Base-by-base conservation (phyloP, 2,888 invertebrate species). In the Thumatha senex region DNA sequence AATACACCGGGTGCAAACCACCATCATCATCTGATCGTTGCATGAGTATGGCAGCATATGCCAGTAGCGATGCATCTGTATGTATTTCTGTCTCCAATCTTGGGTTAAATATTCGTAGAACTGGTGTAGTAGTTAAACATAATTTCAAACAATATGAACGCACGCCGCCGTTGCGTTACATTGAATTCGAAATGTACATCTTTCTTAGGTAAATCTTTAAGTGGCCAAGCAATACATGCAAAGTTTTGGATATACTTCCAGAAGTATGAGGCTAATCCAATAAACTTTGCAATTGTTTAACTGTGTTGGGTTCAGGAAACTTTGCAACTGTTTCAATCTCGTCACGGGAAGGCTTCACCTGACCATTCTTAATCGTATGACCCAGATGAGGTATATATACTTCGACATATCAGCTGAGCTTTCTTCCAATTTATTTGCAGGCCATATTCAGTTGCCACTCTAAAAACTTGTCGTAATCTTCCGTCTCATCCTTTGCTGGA, bases 171-270 rank as follows among this genome's bases (percentile, higher is more conserved):
- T n/a, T n/a, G n/a, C n/a, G n/a, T n/a, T n/a, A n/a, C n/a, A n/a
- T n/a, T n/a, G n/a, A n/a, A n/a, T n/a, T n/a, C n/a, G n/a, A n/a
- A n/a, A n/a, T n/a, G n/a, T n/a, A n/a, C n/a, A n/a, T 40, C 40
- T 40, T 40, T 40, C 12, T 29, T 53, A 56, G 67, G 11, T 31
- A 69, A 33, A n/a, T 69, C 54, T 0, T 66, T 63, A n/a, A 69
- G 11, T 4, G 67, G 67, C 41, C 43, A 59, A 0, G 67, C 67
- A 31, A 67, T 66, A 3, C 60, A 1, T 7, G 67, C 52, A 48
- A 59, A 71, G 31, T 65, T 54, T 11, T 53, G 3, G 51, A 49
- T 13, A 38, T 48, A 56, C 11, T 51, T 56, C 24, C 51, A 13
- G 33, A 56, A 56, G 31, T 55, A 56, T 24, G 39, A 40, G 1